Percentiles rank a stretch among this genome's conserved stretches.
These are phyloP conservation scores for Pterostichus madidus DNA, from an alignment of 2,888 invertebrate genomes.

Conservation along the genomic window DNA sequence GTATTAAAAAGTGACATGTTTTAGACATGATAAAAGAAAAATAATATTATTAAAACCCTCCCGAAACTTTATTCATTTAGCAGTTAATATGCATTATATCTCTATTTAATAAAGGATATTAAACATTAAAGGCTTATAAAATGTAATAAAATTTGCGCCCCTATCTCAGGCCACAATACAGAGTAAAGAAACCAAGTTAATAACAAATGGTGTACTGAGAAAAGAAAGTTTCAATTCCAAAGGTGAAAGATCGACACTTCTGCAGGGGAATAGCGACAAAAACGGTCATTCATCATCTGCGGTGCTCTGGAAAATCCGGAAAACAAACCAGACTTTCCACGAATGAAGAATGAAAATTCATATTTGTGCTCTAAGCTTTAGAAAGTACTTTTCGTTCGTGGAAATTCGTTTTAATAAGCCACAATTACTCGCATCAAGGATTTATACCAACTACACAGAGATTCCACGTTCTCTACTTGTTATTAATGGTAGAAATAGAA, in stretches of 20 bases:
- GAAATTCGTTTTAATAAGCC: conserved; percentile 27
- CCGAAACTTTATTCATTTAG: too few relatives aligned
- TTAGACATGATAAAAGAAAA: too few relatives aligned
- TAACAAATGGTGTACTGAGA: conserved; percentile 30
- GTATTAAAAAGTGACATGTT: too few relatives aligned
- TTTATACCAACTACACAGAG: neutral
- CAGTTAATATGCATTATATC: too few relatives aligned
- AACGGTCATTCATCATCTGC: conserved; percentile 45
- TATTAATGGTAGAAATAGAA: conserved; percentile 15
- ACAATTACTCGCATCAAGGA: conserved; percentile 14
- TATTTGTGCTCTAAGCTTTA: conserved; percentile 5
- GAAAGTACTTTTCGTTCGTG: conserved; percentile 1
- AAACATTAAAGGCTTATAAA: neutral
- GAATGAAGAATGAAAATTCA: conserved; percentile 41
- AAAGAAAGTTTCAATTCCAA: conserved; percentile 54
- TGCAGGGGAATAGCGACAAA: conserved; percentile 32
- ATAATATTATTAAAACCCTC: too few relatives aligned
- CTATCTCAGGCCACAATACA: neutral
- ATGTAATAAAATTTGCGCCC: neutral
- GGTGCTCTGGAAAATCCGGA: conserved; percentile 1
- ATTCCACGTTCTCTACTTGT: neutral
- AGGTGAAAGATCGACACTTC: conserved; percentile 60
- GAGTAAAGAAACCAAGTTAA: neutral
- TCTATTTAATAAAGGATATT: too few relatives aligned
- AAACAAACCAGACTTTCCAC: conserved; percentile 34